phyloP scores from a whole-genome alignment of 2,113 vertebrate genomes.

The Silurus glanis region DNA sequence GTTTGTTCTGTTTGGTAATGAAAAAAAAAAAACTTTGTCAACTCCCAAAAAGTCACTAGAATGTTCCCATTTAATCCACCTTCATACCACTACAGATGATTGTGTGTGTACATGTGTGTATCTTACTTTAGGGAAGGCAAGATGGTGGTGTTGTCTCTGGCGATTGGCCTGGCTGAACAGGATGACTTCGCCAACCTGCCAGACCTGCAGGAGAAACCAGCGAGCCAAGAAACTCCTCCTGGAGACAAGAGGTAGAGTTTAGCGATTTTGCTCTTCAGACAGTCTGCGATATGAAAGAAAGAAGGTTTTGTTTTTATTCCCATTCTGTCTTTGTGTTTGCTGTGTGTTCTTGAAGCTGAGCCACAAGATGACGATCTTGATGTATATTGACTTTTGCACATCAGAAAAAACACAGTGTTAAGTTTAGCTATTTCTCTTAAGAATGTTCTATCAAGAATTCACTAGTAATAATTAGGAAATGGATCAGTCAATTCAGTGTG shows the following conservation, averaged over 20 bases:
- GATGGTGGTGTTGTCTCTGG: slow-evolving; percentile 99
- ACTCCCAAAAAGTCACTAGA: not conserved
- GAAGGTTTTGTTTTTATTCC: not conserved
- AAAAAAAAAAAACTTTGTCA: not conserved
- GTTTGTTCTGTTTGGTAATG: not conserved
- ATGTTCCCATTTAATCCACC: not conserved
- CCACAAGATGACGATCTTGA: not conserved
- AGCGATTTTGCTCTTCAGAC: not conserved
- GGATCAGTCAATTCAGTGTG: not conserved
- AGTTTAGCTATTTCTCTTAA: not conserved
- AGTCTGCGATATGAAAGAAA: not conserved
- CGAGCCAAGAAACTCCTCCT: slow-evolving; percentile 85
- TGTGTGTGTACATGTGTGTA: slow-evolving; percentile 13
- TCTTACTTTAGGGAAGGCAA: slow-evolving; percentile 90
- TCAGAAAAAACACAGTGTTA: not conserved
- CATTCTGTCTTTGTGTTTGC: not conserved
- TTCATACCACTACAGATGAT: not conserved
- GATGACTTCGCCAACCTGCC: slow-evolving; percentile 99
- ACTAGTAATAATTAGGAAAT: not conserved
- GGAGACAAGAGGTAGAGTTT: slow-evolving; percentile 92
- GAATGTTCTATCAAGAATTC: not conserved
- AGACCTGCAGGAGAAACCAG: slow-evolving; percentile 92
- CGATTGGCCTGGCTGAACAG: slow-evolving; percentile 97
- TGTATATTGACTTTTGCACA: not conserved
- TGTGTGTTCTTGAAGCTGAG: not conserved